Base-by-base conservation (phyloP, 2,888 invertebrate genomes). In the Heterodera filipjevi region DNA sequence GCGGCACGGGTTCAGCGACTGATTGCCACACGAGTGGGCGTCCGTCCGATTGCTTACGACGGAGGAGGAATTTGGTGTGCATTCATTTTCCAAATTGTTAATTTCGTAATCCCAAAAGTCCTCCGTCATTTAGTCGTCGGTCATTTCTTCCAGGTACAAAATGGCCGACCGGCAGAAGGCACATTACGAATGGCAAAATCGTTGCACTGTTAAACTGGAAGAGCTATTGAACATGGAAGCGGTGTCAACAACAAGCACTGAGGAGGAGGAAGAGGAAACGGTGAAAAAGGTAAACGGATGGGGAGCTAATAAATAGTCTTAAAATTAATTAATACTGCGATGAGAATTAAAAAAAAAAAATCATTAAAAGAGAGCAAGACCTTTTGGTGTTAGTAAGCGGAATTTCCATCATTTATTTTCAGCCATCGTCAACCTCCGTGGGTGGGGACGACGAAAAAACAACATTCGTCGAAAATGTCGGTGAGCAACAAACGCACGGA, bases 1-100 rank as follows among this genome's bases (percentile, higher is more conserved):
- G 83, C 83, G n/a, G 46, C 68, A 33, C 80, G 85, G 22, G 80
- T 83, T n/a, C 83, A 84, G 39, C 44, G 75, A 22, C 66, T 75
- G 46, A 75, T 75, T 19, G 75, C 75, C 59, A 32, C 75, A 8
- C 39, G 59, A 33, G 64, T 75, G 22, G 75, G 75, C 19, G 75
- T 75, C 27, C 66, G 46, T 22, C 22, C 75, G 32, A 59, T 64
- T 12, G 66, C 53, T 32, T 64, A 68, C 68, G 75, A 75, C 30
- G 75, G 75, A 8, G 75, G 75, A 30, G 75, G 75, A 53, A 33
- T 75, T 75, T 75, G 75, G 75, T 59, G 59, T 5, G 59, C 12
- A 12, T 39, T 39, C 39, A 2, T 39, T 39, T 39, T 10, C 12
- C 39, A 6, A 10, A 6, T 10, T 39, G 39, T 10, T 12, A 39